A percentile compares a stretch with the other conserved stretches of the same genome.
Evolutionary conservation across 2,113 vertebrate genomes (phyloP).

Genomic region (Marmota monax): DNA sequence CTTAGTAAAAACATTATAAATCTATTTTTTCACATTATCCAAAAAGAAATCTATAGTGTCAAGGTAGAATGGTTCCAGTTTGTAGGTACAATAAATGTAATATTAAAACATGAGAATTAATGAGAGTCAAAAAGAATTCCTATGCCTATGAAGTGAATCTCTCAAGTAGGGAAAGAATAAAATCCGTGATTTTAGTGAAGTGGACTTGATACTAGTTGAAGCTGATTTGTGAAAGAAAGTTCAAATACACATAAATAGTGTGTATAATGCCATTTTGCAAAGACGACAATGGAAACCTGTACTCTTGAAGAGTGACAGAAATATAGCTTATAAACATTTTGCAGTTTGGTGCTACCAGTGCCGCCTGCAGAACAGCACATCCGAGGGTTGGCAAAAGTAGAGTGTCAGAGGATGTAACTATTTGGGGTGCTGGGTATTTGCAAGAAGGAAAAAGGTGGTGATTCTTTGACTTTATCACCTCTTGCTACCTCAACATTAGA

Average conservation of each 20-base stretch:
- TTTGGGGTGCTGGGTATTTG: not conserved
- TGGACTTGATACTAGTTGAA: not conserved
- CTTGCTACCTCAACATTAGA: not conserved
- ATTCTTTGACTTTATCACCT: not conserved
- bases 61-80: not conserved
- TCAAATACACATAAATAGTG: not conserved
- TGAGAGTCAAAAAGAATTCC: not conserved
- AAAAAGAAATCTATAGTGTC: not conserved
- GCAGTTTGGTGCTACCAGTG: not conserved
- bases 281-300: not conserved
- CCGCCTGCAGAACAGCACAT: not conserved
- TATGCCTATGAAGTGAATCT: not conserved
- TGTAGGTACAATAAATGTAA: not conserved
- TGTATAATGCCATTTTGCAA: not conserved
- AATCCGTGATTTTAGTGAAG: constrained; percentile 23
- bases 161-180: constrained; percentile 2
- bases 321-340: not conserved
- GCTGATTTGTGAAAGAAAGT: not conserved
- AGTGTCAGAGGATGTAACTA: not conserved
- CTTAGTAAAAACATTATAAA: constrained; percentile 20
- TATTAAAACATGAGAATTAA: constrained; percentile 16
- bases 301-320: constrained; percentile 29
- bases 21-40: constrained; percentile 1
- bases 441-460: not conserved
- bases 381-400: not conserved